Base-by-base conservation (phyloP, 2,888 invertebrate species). In the Nomada ruficornis region DNA sequence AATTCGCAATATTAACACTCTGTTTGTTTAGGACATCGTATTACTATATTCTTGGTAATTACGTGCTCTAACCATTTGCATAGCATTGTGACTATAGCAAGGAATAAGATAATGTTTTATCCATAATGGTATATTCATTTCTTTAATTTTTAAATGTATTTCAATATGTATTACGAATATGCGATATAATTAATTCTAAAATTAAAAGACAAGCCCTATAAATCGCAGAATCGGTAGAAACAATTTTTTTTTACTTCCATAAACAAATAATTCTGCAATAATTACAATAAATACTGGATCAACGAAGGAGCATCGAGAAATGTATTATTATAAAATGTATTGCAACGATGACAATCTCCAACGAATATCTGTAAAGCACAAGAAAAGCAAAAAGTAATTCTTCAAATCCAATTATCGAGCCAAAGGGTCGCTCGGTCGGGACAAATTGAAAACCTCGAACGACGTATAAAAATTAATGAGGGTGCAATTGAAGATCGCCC, bases 391-490 rank as follows among this genome's bases (percentile, higher is more conserved):
- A 13, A 9, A 20, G 20, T 23, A 67, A 60, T 77, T 70, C 57
- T 52, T 23, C 9, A 52, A 42, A 64, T 73, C 68, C 72, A 57
- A 50, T 63, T 67, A 63, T 44, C 68, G 23, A 26, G 52, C 13
- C 18, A 20, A n/a, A 15, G 15, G 52, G 60, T 54, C 63, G 26
- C 36, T 29, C 52, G 29, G 11, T 26, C 23, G 52, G 63, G 82
- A 75, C 77, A 80, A 86, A 87, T 83, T 69, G 83, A 85, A 71
- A 62, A 55, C 54, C 67, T 50, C 72, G 77, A 73, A 77, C 64
- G 80, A 77, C 73, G 55, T 81, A 80, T 63, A 80, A 84, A 87
- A 88, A 88, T 88, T 88, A 88, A 88, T 80, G 79, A 68, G 75
- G 67, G 65, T 64, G 68, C 79, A 80, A 80, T 87, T 85, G 83